Evolutionary conservation across 2,888 invertebrate genomes (phyloP).

Genomic region (Epicampocera succincta): DNA sequence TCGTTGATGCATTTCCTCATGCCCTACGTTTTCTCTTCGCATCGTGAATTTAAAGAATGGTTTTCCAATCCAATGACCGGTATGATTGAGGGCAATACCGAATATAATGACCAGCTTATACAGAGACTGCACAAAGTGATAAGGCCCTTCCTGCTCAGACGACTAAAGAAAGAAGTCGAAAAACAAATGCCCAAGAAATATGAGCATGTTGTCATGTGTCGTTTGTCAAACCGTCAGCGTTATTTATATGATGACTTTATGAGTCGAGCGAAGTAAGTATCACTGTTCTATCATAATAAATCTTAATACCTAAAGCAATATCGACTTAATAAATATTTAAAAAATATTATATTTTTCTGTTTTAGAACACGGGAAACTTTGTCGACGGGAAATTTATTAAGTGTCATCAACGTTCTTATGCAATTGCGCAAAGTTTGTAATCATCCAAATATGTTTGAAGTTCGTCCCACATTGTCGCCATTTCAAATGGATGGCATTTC

Average conservation of each 20-base stretch:
- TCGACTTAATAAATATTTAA: background rate
- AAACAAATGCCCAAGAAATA: constrained; percentile 98
- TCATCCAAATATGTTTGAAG: constrained; percentile 98
- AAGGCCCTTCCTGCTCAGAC: constrained; percentile 94
- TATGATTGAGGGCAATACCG: constrained; percentile 96
- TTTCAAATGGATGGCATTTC: constrained; percentile 92
- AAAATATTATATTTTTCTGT: background rate
- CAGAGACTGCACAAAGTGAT: constrained; percentile 95
- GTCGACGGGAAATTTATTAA: constrained; percentile 94
- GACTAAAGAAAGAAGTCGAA: constrained; percentile 97
- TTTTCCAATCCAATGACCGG: constrained; percentile 98
- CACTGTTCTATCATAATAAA: no score
- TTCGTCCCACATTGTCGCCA: constrained; percentile 96
- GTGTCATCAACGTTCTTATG: constrained; percentile 98
- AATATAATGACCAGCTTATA: constrained; percentile 94
- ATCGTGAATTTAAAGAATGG: constrained; percentile 98
- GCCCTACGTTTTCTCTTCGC: constrained; percentile 98
- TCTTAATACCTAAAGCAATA: no score
- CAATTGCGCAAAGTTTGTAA: constrained; percentile 98
- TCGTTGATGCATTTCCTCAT: constrained; percentile 99
- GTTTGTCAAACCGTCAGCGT: constrained; percentile 96
- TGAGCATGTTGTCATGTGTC: constrained; percentile 96
- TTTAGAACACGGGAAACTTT: constrained; percentile 95
- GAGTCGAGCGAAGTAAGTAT: constrained; percentile 94
- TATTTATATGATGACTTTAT: constrained; percentile 99